Percentiles rank a stretch among this genome's conserved stretches.
Conservation (phyloP, 2,888 invertebrate genomes). For the Microdon myrmicae region DNA sequence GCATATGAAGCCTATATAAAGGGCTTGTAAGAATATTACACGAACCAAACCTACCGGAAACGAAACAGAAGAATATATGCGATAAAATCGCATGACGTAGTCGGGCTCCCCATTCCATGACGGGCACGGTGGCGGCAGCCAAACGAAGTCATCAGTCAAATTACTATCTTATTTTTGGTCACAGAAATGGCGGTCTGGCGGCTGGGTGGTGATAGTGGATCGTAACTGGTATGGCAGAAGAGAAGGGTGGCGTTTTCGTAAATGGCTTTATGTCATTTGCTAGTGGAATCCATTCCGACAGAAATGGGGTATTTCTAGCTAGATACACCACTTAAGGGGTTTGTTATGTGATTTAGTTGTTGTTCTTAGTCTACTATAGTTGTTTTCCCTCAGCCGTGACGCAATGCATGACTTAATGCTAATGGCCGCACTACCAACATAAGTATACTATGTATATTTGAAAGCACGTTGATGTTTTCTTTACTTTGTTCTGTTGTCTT, state of each 20-base stretch:
- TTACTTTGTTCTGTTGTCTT: too few species aligned
- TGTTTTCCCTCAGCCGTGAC: constrained; percentile 25
- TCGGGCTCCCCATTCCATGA: constrained; percentile 24
- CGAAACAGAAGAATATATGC: constrained; percentile 49
- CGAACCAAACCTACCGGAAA: constrained; percentile 52
- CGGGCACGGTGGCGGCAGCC: constrained; percentile 17
- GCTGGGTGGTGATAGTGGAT: constrained; percentile 9
- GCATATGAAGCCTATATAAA: too few species aligned
- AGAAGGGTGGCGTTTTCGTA: constrained; percentile 33
- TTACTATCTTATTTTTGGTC: constrained; percentile 52
- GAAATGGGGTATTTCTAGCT: constrained; percentile 29
- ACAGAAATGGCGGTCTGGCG: constrained; percentile 25
- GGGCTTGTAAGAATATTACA: too few species aligned
- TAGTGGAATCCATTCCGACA: constrained; percentile 37
- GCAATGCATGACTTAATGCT: constrained; percentile 32
- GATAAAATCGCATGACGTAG: constrained; percentile 55
- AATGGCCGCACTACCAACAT: too few species aligned
- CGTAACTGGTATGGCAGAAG: too few species aligned
- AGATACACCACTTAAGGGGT: constrained; percentile 40
- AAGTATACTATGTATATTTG: too few species aligned
- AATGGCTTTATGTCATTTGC: constrained; percentile 52
- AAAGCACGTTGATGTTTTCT: too few species aligned
- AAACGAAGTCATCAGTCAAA: constrained; percentile 54
- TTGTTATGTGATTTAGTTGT: constrained; percentile 9
- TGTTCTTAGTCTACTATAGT: not conserved